Base-by-base conservation (phyloP, 2,797 vertebrate species). In the Diglossa cyanea region DNA sequence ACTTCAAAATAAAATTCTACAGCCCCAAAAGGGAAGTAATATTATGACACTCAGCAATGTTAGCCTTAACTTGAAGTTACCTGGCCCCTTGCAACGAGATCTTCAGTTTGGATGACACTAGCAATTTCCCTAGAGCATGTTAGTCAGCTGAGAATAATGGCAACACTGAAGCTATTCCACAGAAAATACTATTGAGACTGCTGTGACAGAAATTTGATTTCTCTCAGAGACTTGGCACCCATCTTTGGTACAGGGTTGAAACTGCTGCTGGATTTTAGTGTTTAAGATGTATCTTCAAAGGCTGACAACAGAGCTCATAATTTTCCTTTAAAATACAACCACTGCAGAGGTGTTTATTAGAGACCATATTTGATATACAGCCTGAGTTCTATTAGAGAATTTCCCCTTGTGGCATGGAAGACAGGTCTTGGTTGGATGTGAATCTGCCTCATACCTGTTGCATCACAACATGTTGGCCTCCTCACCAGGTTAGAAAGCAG, bases 1-100 rank as follows among this genome's bases (percentile, higher is more conserved):
- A 23, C 53, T 95, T 83, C 45, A 88, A 86, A 94, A 90, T 54
- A 91, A 90, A 93, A 84, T 74, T 80, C 45, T 77, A 47, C 12
- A 44, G 19, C 13, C 26, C 12, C 0, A 54, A 86, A 88, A 13
- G 16, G 24, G 13, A 93, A 61, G 48, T 23, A 86, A 83, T 84
- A 75, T 75, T 80, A 86, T 61, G 57, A 86, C 26, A 74, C 11
- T 70, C 17, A 31, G 50, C 30, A 83, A 57, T 45, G 23, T 45
- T 48, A 81, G 42, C 35, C 50, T 77, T 77, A 77, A 74, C 45
- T 61, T 80, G 45, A 83, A 83, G 57, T 57, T 88, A 37, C 42
- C 65, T 1, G 0, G 48, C 31, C 65, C 33, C 35, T 74, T 74
- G 77, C 61, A 80, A 80, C 42, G 65, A 84, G 57, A 74, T 40